These are phyloP conservation scores for Danaus chrysippus DNA, from an alignment of 2,888 invertebrate species.

Conservation along the genomic window DNA sequence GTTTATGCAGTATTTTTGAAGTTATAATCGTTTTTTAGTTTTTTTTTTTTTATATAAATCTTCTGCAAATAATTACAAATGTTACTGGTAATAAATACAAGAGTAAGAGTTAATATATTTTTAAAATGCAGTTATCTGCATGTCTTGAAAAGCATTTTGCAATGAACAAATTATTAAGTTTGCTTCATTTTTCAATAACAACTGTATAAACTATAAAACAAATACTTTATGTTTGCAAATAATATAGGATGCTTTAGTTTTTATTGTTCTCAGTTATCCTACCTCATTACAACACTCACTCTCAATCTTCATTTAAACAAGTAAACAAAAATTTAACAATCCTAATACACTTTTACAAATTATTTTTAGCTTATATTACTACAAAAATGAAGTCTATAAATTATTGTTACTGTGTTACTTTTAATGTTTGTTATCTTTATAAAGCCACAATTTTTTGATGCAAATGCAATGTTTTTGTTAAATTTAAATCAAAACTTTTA, in stretches of 20 bases:
- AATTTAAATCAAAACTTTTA: not conserved
- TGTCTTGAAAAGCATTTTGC: too few relatives aligned
- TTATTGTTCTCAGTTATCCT: not conserved
- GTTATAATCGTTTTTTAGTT: too few relatives aligned
- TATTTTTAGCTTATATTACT: slow-evolving; percentile 21
- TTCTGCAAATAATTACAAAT: too few relatives aligned
- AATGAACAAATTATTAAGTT: not conserved
- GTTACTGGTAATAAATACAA: too few relatives aligned
- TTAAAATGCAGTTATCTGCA: too few relatives aligned
- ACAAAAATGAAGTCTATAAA: slow-evolving; percentile 41
- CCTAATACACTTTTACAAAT: slow-evolving; percentile 1
- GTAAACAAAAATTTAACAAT: not conserved
- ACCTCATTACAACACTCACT: not conserved
- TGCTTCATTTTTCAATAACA: not conserved
- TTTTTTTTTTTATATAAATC: too few relatives aligned
- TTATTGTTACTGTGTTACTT: slow-evolving; percentile 42
- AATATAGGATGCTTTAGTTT: not conserved
- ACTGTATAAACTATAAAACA: slow-evolving; percentile 1
- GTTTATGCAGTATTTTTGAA: too few relatives aligned
- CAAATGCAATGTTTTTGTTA: slow-evolving; percentile 5
- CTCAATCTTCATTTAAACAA: not conserved
- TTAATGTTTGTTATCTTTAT: slow-evolving; percentile 23
- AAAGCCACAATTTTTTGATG: slow-evolving; percentile 1
- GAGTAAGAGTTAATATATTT: too few relatives aligned
- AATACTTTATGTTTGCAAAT: not conserved